Percentiles rank a stretch among this genome's conserved stretches.
phyloP scores from a whole-genome alignment of 1,140 invertebrate species.

The Diuraphis noxia region DNA sequence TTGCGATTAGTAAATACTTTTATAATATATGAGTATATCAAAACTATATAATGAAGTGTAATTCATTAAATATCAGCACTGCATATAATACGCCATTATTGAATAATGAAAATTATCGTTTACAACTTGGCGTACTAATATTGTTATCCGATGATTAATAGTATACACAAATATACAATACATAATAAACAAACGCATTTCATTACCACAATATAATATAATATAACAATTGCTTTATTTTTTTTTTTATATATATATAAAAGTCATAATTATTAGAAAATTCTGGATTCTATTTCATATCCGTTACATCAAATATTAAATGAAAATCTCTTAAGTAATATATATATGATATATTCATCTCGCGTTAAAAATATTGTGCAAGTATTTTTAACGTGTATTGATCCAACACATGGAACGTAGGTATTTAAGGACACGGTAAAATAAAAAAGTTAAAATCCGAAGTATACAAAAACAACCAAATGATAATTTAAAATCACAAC shows the following conservation, averaged over 20 bases:
- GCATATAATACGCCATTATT: not conserved
- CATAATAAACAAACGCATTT: not conserved
- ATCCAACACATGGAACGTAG: not conserved
- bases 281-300: not conserved
- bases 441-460: not conserved
- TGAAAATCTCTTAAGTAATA: not conserved
- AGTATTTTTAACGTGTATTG: not conserved
- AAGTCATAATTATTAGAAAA: not conserved
- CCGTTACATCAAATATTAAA: not conserved
- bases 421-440: not conserved
- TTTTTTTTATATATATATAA: constrained; percentile 27
- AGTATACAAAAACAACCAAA: not conserved
- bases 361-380: not conserved
- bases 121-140: not conserved
- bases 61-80: not conserved
- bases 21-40: not conserved
- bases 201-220: not conserved
- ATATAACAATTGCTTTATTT: not conserved
- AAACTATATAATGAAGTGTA: constrained; percentile 15
- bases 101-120: constrained; percentile 10
- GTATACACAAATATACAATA: not conserved
- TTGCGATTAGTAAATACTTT: not conserved
- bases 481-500: not conserved
- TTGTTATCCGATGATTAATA: not conserved
- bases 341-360: not conserved